A percentile compares a stretch with the other conserved stretches of the same genome.
Conservation (phyloP, 2,113 vertebrate species). For the Melanotaenia duboulayi region DNA sequence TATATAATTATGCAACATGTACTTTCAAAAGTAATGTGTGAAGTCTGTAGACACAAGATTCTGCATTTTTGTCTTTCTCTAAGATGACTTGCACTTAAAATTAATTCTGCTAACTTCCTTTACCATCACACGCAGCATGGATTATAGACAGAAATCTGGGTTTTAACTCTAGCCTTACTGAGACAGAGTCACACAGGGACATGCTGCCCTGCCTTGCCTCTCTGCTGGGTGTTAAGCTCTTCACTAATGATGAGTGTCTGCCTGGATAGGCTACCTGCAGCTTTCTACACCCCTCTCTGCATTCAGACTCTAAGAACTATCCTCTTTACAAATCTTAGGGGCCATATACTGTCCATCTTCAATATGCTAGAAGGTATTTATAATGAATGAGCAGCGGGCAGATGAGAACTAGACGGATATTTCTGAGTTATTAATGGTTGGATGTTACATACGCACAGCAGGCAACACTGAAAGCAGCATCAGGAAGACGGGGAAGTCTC, state of each 20-base stretch:
- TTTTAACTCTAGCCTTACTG: slow-evolving; percentile 44
- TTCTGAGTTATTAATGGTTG: slow-evolving; percentile 59
- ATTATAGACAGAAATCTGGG: slow-evolving; percentile 60
- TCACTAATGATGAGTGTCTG: slow-evolving; percentile 47
- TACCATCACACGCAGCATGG: slow-evolving; percentile 24
- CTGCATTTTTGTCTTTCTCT: slow-evolving; percentile 2
- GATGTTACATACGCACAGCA: slow-evolving; percentile 62
- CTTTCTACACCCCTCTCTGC: slow-evolving; percentile 32
- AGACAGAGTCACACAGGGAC: slow-evolving; percentile 36
- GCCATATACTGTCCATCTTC: slow-evolving; percentile 60
- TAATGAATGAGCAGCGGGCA: slow-evolving; percentile 64
- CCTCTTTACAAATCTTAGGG: slow-evolving; percentile 53
- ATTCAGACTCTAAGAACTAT: slow-evolving; percentile 30
- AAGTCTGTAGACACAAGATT: slow-evolving; percentile 11
- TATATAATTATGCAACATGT: background rate
- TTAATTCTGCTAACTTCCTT: slow-evolving; percentile 12
- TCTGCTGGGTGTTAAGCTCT: slow-evolving; percentile 61
- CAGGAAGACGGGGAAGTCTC: slow-evolving; percentile 38
- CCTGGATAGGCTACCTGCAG: slow-evolving; percentile 54
- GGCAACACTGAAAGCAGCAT: slow-evolving; percentile 43
- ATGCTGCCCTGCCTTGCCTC: slow-evolving; percentile 38
- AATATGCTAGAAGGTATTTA: slow-evolving; percentile 41
- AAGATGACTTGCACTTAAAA: background rate
- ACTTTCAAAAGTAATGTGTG: background rate
- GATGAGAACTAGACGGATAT: slow-evolving; percentile 67